A percentile compares a stretch with the other conserved stretches of the same genome.
phyloP scores from a whole-genome alignment of 2,888 invertebrate genomes.

The Elmis aenea region DNA sequence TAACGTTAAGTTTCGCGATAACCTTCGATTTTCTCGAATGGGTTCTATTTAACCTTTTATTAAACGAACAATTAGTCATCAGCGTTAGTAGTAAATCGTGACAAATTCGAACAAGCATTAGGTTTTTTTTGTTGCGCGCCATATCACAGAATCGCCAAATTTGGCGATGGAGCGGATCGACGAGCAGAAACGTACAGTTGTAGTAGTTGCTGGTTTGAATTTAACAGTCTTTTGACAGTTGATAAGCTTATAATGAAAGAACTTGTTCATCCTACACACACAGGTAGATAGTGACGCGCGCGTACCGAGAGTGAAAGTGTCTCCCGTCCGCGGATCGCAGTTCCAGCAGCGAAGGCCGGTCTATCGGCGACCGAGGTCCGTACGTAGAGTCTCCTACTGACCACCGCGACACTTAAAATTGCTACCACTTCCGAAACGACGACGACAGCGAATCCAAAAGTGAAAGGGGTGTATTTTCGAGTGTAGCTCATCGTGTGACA shows the following conservation, averaged over 20 bases:
- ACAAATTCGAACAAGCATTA: too few species aligned
- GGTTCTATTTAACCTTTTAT: too few species aligned
- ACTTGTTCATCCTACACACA: conserved; percentile 23
- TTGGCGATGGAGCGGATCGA: too few species aligned
- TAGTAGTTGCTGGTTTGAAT: too few species aligned
- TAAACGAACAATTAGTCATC: too few species aligned
- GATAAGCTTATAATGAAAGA: conserved; percentile 12
- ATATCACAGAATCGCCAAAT: too few species aligned
- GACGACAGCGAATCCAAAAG: conserved; percentile 20
- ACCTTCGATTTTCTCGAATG: too few species aligned
- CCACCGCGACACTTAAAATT: conserved; percentile 20
- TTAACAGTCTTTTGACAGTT: too few species aligned
- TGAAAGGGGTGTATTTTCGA: conserved; percentile 27
- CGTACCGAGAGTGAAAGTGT: conserved; percentile 29
- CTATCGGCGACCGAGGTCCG: conserved; percentile 27
- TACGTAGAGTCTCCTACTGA: conserved; percentile 18
- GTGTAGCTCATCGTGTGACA: conserved; percentile 14
- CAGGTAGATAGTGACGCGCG: conserved; percentile 18
- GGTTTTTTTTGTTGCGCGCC: too few species aligned
- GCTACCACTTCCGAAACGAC: conserved; percentile 22
- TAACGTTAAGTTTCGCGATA: too few species aligned
- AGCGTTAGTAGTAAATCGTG: too few species aligned
- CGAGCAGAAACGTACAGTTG: too few species aligned
- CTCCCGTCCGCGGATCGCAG: conserved; percentile 23
- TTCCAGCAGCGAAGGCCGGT: conserved; percentile 25